phyloP scores from a whole-genome alignment of 2,888 invertebrate genomes.

The Sipunculus nudus region DNA sequence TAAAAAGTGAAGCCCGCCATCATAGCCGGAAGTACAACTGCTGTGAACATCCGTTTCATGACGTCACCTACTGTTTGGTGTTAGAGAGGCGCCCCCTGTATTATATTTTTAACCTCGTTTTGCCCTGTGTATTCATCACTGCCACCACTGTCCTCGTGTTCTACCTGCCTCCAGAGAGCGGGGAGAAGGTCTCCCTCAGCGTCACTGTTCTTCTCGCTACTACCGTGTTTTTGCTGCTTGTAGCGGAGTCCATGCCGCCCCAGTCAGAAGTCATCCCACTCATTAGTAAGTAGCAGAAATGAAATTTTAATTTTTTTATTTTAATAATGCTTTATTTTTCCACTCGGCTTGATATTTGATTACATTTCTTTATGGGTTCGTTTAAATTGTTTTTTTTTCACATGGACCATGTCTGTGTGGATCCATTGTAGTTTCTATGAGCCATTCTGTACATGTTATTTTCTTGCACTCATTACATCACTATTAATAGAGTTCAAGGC shows the following conservation, averaged over 20 bases:
- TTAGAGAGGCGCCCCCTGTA: slow-evolving; percentile 19
- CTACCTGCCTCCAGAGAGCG: slow-evolving; percentile 16
- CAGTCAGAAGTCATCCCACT: slow-evolving; percentile 28
- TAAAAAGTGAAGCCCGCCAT: too few relatives aligned
- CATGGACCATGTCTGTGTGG: too few relatives aligned
- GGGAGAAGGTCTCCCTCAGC: slow-evolving; percentile 19
- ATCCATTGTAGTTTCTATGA: too few relatives aligned
- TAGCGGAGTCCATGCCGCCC: slow-evolving; percentile 27
- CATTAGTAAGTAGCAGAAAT: slow-evolving; percentile 23
- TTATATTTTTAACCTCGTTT: slow-evolving; percentile 18
- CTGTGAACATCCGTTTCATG: slow-evolving; percentile 8
- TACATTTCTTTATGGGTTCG: too few relatives aligned
- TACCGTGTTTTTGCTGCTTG: slow-evolving; percentile 25
- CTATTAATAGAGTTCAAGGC: too few relatives aligned
- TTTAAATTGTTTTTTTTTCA: too few relatives aligned
- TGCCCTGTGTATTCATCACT: slow-evolving; percentile 19
- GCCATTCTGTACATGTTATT: too few relatives aligned
- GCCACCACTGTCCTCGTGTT: slow-evolving; percentile 18
- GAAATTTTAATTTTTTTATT: too few relatives aligned
- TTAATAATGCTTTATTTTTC: too few relatives aligned
- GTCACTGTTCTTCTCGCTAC: slow-evolving; percentile 25
- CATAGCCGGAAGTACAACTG: slow-evolving; percentile 8
- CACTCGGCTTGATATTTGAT: too few relatives aligned
- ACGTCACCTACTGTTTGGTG: slow-evolving; percentile 15
- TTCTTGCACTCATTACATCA: too few relatives aligned